Base-by-base conservation (phyloP, 2,113 vertebrate species). In the Rynchops niger region DNA sequence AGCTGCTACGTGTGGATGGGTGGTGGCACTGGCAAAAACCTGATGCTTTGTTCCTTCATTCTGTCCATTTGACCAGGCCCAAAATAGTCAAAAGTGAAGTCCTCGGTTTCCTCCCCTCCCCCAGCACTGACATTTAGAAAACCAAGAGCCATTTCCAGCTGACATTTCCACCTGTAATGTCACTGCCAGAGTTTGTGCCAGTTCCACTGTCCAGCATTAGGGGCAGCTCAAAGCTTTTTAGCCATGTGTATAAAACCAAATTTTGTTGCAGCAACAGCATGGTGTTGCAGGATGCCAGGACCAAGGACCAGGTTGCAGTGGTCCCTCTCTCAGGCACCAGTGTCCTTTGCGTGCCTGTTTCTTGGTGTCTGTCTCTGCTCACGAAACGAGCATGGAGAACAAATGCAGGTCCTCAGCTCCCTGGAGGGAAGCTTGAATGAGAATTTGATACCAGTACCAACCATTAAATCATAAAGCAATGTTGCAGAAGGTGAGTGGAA, bases 1-100 rank as follows among this genome's bases (percentile, higher is more conserved):
- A 30, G 9, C 36, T 62, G 61, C 56, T 50, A 19, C 0, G 0
- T 71, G 26, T 26, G 38, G 23, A 45, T 20, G 6, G 2, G 25
- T 16, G 21, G 26, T 26, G 40, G 18, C 69, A 47, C 76, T 50
- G 40, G 34, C 20, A 49, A 58, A 89, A 88, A 19, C 32, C 43
- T 42, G 38, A 9, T 42, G 22, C n/a, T 63, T 55, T 74, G 5
- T 53, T 26, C 32, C 43, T 34, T 56, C 9, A 1, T 76, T 72
- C 56, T 69, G 43, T 26, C 25, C 22, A 3, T 55, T 69, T 83
- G 53, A 23, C 17, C 14, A 47, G 27, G 32, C 43, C 56, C 36
- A 7, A 29, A 38, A 59, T 0, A 79, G 47, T 22, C 10, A 72
- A 27, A 58, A 12, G 6, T 40, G 11, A 71, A 73, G 15, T 36